Percentiles rank a stretch among this genome's conserved stretches.
Evolutionary conservation across 2,797 vertebrate species (phyloP).

Genomic region (Cyprinella venusta): DNA sequence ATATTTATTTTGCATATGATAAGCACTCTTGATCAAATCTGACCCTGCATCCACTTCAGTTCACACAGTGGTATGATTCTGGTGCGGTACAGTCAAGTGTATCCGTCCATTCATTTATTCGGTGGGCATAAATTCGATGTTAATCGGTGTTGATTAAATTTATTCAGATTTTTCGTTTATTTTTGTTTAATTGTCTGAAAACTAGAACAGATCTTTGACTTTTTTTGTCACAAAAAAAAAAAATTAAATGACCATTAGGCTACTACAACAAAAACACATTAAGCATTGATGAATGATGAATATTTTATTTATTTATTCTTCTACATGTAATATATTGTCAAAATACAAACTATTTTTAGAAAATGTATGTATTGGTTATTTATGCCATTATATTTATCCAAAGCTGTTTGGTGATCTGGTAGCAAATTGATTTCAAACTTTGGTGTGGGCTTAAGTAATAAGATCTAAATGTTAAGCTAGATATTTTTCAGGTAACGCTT

Average conservation of each 20-base stretch:
- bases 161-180: neutral
- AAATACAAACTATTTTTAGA: neutral
- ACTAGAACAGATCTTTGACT: neutral
- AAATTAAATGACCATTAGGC: neutral
- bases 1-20: slow-evolving; percentile 3
- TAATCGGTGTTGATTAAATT: neutral
- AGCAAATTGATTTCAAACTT: neutral
- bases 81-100: neutral
- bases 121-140: neutral
- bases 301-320: too few species aligned
- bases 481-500: too few species aligned
- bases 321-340: neutral
- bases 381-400: neutral
- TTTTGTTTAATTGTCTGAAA: neutral
- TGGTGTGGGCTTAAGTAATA: neutral
- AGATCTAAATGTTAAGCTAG: neutral
- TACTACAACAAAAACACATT: neutral
- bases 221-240: neutral
- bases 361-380: neutral
- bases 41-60: neutral
- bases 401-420: neutral
- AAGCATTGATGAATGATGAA: too few species aligned
- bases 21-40: neutral
- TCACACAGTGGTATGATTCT: slow-evolving; percentile 24
- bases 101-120: slow-evolving; percentile 22